A percentile compares a stretch with the other conserved stretches of the same genome.
Conservation (phyloP, 2,113 vertebrate genomes). For the Melospiza georgiana region DNA sequence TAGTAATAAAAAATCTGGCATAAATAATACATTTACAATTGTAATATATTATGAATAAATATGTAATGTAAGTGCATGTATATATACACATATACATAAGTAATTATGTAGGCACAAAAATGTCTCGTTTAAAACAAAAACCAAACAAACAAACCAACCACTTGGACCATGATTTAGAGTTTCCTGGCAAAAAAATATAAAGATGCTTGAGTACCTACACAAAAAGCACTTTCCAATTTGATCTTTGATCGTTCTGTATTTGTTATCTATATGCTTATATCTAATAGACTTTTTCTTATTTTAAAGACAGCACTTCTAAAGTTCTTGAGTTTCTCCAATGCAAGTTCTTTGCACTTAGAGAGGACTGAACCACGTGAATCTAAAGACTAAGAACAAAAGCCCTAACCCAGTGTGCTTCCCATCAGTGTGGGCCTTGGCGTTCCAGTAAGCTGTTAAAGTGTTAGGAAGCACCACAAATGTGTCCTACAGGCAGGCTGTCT, state of each 20-base stretch:
- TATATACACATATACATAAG: neutral
- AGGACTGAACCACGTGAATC: neutral
- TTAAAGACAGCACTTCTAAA: neutral
- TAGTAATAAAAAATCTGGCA: neutral
- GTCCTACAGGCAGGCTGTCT: neutral
- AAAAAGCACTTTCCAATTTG: neutral
- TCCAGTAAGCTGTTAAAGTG: neutral
- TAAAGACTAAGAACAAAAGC: neutral
- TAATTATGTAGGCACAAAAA: neutral
- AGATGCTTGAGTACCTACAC: neutral
- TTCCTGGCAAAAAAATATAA: neutral
- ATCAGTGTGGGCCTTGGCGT: neutral
- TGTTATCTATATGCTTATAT: neutral
- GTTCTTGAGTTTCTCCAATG: neutral
- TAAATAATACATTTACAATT: neutral
- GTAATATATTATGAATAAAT: neutral
- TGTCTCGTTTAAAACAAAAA: neutral
- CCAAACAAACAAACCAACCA: fast-evolving
- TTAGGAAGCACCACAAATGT: neutral
- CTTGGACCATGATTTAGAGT: neutral
- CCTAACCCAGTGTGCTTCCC: neutral
- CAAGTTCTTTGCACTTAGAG: neutral
- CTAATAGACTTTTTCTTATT: neutral
- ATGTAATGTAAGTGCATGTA: neutral
- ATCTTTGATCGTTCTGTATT: neutral